Evolutionary conservation across 1,140 invertebrate genomes (phyloP), one percentile per base, ranked within the genome.

Genomic region (Rhagoletis zephyria): DNA sequence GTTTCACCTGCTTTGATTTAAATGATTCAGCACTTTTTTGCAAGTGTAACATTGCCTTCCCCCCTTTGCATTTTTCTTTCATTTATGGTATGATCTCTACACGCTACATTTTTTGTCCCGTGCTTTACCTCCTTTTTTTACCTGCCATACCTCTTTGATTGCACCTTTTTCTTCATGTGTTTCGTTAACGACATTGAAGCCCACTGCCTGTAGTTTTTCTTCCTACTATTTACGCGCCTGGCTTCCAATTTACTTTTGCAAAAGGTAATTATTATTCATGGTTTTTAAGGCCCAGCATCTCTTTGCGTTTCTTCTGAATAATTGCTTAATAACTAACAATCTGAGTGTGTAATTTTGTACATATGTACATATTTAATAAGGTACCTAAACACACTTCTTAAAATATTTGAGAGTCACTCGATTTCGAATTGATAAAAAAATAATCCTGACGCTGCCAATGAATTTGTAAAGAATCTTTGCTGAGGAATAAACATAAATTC

Each of bases 101-200:
- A 74, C 12, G 40, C 40, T 2, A 74, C 45, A 45, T 5, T n/a
- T 48, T 74, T 74, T 74, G 14, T 14, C 45, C 40, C 16, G 14
- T 14, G 40, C 67, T 74, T 45, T 74, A 14, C 67, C 16, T 42
- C 45, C 45, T 74, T 74, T 30, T 30, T 48, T 74, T 74, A 40
- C n/a, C 45, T 67, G 63, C 63, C 5, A 19, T 67, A 67, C 19
- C 10, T 10, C 51, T 45, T 74, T 74, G 42, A 4, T 45, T 16
- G 40, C 67, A 45, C 42, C 67, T 74, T 48, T 74, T 74, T 74
- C 42, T 48, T 74, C 42, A 45, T 7, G 4, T 6, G 12, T 67
- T 19, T 67, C 64, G 40, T 74, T 74, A 74, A 42, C 14, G 67
- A 14, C 42, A 74, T 74, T 74, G 16, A 48, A 74, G 67, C 6